Evolutionary conservation across 2,888 invertebrate species (phyloP).

Genomic region (Shargacucullia verbasci): DNA sequence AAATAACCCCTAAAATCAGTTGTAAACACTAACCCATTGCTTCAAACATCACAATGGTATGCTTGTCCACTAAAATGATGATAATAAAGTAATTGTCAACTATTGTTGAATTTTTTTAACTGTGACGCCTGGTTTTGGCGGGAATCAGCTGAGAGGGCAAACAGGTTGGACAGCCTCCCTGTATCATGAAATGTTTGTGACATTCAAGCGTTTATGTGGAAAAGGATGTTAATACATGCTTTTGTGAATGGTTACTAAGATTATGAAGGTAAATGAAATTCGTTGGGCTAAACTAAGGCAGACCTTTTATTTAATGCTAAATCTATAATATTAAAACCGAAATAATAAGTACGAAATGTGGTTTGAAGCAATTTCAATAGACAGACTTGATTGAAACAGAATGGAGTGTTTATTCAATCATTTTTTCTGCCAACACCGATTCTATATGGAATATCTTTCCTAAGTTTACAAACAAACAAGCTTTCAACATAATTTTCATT

Average conservation of each 20-base stretch:
- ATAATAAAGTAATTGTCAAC: slow-evolving; percentile 43
- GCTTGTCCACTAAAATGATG: slow-evolving; percentile 23
- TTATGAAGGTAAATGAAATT: neutral
- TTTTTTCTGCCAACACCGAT: no score
- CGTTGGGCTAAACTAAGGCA: neutral
- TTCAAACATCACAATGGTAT: slow-evolving; percentile 28
- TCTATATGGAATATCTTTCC: no score
- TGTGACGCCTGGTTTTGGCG: slow-evolving; percentile 59
- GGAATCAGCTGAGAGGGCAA: slow-evolving; percentile 58
- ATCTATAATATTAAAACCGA: neutral
- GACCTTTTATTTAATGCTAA: neutral
- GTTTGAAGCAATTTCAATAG: no score
- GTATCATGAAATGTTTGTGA: slow-evolving; percentile 43
- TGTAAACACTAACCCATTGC: slow-evolving; percentile 44
- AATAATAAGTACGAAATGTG: neutral
- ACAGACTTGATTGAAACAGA: no score
- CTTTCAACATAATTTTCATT: no score
- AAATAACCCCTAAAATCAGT: slow-evolving; percentile 26
- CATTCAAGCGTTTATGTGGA: neutral
- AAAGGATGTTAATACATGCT: neutral
- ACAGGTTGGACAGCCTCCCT: slow-evolving; percentile 52
- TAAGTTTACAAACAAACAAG: no score
- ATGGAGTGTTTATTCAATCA: no score
- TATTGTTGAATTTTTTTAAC: slow-evolving; percentile 48
- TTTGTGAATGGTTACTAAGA: neutral